Conservation (phyloP, 2,888 invertebrate genomes). For the Scrobipalpa costella region DNA sequence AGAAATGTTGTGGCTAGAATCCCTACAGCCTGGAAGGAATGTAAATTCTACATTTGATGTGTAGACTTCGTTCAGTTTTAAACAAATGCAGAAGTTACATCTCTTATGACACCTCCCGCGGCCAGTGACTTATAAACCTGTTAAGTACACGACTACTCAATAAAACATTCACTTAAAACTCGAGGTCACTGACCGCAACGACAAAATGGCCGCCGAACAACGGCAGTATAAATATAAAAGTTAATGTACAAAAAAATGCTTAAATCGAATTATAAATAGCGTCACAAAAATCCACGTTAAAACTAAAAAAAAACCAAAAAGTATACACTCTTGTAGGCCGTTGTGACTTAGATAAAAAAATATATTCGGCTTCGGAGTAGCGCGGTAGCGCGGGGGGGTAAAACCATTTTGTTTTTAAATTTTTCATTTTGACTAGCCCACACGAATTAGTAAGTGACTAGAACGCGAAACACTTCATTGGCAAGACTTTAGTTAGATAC, state of each 20-base stretch:
- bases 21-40: background rate
- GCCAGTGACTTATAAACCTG: constrained; percentile 31
- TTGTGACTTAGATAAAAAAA: constrained; percentile 66
- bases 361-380: constrained; percentile 34
- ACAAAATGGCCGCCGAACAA: constrained; percentile 50
- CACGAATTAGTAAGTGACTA: constrained; percentile 76
- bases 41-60: background rate
- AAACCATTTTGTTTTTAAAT: background rate
- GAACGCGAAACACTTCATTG: constrained; percentile 72
- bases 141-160: background rate
- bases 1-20: background rate
- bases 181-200: constrained; percentile 48
- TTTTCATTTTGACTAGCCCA: constrained; percentile 71
- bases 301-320: constrained; percentile 63
- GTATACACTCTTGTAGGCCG: constrained; percentile 70
- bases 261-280: constrained; percentile 64
- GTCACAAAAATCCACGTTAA: constrained; percentile 48
- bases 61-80: background rate
- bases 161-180: background rate
- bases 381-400: constrained; percentile 28
- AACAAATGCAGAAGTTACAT: constrained; percentile 4
- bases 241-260: constrained; percentile 62
- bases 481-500: constrained; percentile 61
- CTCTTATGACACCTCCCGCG: constrained; percentile 30
- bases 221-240: constrained; percentile 41